Percentiles rank a stretch among this genome's conserved stretches.
phyloP scores from a whole-genome alignment of 2,888 invertebrate species.

The Malthinus seriepunctatus region DNA sequence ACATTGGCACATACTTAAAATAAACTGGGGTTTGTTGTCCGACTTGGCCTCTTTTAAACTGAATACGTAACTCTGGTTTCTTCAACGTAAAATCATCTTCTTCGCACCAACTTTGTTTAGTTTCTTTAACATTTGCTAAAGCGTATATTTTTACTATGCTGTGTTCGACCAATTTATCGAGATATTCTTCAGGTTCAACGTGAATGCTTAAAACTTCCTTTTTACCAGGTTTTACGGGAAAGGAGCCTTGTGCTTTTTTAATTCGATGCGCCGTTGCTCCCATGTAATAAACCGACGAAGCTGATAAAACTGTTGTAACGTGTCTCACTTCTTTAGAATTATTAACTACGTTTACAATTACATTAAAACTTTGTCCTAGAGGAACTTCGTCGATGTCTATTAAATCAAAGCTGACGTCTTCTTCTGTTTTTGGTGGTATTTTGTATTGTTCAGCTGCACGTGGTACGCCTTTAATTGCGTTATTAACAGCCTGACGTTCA shows the following conservation, averaged over 20 bases:
- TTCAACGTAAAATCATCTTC: conserved; percentile 73
- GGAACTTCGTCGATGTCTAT: conserved; percentile 68
- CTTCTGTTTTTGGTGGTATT: conserved; percentile 60
- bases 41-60: conserved; percentile 61
- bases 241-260: conserved; percentile 64
- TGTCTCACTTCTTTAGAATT: conserved; percentile 63
- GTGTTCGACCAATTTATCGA: conserved; percentile 71
- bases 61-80: conserved; percentile 68
- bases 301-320: conserved; percentile 65
- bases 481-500: conserved; percentile 68
- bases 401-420: conserved; percentile 68
- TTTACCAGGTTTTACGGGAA: conserved; percentile 64
- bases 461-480: conserved; percentile 67
- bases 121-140: conserved; percentile 73
- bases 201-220: conserved; percentile 66
- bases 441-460: conserved; percentile 65
- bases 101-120: conserved; percentile 73
- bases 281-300: conserved; percentile 70
- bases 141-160: conserved; percentile 72
- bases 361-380: conserved; percentile 68
- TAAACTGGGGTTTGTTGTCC: conserved; percentile 60
- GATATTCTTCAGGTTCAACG: conserved; percentile 68
- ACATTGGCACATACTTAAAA: conserved; percentile 48
- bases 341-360: conserved; percentile 65
- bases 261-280: conserved; percentile 68